Evolutionary conservation across 2,113 vertebrate species (phyloP).

Genomic region (Halcyon malimbica): DNA sequence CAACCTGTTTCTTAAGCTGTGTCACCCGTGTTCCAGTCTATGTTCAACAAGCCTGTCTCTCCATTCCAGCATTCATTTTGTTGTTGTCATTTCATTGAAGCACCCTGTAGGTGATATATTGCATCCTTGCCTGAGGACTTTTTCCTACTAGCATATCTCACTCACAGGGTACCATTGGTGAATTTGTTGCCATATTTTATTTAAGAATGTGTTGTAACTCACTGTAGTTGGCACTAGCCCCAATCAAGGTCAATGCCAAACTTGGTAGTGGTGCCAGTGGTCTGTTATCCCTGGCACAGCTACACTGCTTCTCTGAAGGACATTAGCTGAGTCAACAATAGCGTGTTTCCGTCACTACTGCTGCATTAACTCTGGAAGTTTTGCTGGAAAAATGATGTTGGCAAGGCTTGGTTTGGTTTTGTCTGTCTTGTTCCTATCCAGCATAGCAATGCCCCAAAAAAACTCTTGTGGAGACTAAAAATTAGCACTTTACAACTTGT

Average conservation of each 20-base stretch:
- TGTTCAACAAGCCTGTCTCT: background rate
- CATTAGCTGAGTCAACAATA: conserved; percentile 34
- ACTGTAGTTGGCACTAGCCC: background rate
- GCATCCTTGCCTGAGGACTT: background rate
- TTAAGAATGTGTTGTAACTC: conserved; percentile 23
- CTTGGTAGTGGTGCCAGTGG: background rate
- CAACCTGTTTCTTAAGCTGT: background rate
- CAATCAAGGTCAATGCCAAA: background rate
- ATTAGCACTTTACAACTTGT: background rate
- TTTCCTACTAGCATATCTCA: background rate
- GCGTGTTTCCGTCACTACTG: background rate
- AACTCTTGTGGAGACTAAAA: background rate
- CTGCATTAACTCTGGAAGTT: conserved; percentile 11
- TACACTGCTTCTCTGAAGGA: background rate
- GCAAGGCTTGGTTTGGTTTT: background rate
- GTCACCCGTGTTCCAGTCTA: background rate
- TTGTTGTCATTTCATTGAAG: background rate
- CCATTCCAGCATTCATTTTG: background rate
- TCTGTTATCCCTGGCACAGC: conserved; percentile 43
- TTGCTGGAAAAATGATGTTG: conserved; percentile 39
- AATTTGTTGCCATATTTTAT: background rate
- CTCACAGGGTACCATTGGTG: background rate
- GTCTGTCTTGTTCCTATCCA: background rate
- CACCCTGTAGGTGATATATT: background rate
- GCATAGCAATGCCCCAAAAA: background rate